Percentiles rank a stretch among this genome's conserved stretches.
Evolutionary conservation across 2,797 vertebrate genomes (phyloP).

Genomic region (Cercopithecus petaurista): DNA sequence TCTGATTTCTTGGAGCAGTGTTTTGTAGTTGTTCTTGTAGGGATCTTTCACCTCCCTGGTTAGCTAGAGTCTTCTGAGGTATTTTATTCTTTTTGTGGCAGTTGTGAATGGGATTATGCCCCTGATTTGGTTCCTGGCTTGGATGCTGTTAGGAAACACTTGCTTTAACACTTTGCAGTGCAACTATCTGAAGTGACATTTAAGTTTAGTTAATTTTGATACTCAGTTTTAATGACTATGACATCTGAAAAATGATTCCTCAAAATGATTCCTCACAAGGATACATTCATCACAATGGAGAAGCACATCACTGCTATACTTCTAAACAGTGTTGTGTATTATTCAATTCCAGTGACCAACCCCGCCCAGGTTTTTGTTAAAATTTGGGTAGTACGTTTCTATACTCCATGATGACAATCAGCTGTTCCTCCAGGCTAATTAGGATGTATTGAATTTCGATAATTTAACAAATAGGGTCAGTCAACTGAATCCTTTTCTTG

Average conservation of each 20-base stretch:
- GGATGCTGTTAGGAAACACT: not conserved
- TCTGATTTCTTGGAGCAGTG: not conserved
- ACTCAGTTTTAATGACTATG: not conserved
- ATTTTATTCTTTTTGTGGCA: not conserved
- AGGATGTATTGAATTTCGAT: not conserved
- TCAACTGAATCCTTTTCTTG: not conserved
- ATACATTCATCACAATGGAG: fast-evolving
- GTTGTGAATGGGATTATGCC: not conserved
- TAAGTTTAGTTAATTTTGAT: not conserved
- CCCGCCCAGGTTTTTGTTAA: fast-evolving
- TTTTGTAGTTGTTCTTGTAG: not conserved
- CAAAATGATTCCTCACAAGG: not conserved
- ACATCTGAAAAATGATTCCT: not conserved
- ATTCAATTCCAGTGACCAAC: too few species aligned
- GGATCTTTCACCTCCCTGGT: not conserved
- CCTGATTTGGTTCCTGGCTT: not conserved
- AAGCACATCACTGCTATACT: fast-evolving
- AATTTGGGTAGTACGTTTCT: not conserved
- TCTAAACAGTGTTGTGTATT: not conserved
- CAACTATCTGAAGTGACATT: not conserved
- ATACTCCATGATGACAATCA: not conserved
- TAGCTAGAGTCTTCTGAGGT: not conserved
- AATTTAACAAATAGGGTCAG: not conserved
- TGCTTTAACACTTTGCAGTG: not conserved
- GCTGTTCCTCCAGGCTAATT: too few species aligned